These are phyloP conservation scores for Serilophus lunatus DNA, from an alignment of 2,113 vertebrate species.

Conservation along the genomic window DNA sequence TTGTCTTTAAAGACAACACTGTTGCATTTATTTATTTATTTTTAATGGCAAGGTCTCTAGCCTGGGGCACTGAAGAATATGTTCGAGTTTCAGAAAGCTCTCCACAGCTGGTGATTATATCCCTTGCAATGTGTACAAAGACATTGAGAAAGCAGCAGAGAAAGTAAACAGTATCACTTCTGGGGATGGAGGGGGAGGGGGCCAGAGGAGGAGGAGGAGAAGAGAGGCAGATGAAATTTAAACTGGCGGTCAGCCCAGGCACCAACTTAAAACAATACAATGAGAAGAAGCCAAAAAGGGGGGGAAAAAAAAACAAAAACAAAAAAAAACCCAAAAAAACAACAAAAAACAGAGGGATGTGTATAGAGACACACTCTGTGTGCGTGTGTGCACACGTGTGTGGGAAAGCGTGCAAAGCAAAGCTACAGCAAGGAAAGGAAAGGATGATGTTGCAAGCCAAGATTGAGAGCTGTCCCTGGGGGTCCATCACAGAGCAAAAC, in stretches of 20 bases:
- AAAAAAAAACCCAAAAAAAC: no score
- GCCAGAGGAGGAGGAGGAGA: neutral
- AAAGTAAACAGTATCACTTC: constrained; percentile 76
- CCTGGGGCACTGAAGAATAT: constrained; percentile 49
- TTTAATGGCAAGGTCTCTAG: neutral
- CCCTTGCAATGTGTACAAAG: constrained; percentile 62
- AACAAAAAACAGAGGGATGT: constrained; percentile 43
- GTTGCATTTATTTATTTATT: constrained; percentile 49
- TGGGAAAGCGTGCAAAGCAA: neutral
- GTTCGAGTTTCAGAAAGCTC: constrained; percentile 62
- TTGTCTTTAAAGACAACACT: constrained; percentile 41
- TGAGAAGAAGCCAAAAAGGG: constrained; percentile 50
- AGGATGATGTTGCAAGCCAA: neutral
- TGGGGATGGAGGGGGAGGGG: constrained; percentile 34
- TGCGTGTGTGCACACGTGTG: accelerated
- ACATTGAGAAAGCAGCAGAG: constrained; percentile 66
- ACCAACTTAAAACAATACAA: constrained; percentile 69
- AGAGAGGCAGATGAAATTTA: constrained; percentile 48
- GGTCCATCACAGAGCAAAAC: neutral
- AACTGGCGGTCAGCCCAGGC: constrained; percentile 61
- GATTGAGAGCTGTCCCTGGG: neutral
- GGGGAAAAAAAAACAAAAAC: no score
- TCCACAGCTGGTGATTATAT: constrained; percentile 69
- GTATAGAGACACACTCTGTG: neutral
- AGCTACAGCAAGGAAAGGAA: neutral